Evolutionary conservation across 2,888 invertebrate species (phyloP).

Genomic region (Cheilosia impressa): DNA sequence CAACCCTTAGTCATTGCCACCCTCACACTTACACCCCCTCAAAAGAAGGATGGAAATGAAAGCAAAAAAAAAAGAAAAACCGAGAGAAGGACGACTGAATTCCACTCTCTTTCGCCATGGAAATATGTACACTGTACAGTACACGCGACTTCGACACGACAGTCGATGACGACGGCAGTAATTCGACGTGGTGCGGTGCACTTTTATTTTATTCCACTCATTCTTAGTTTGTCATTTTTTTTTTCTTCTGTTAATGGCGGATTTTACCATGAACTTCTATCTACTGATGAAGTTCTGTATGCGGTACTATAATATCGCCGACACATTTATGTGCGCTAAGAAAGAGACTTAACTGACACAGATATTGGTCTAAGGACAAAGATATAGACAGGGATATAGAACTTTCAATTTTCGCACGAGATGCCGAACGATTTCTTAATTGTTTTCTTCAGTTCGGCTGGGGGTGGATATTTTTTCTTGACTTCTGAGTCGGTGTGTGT

Average conservation of each 20-base stretch:
- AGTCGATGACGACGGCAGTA: conserved; percentile 28
- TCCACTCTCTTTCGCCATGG: conserved; percentile 29
- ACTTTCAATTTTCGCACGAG: conserved; percentile 73
- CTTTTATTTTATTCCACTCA: conserved; percentile 57
- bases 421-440: conserved; percentile 71
- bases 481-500: background rate
- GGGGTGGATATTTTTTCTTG: conserved; percentile 17
- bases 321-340: background rate
- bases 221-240: conserved; percentile 17
- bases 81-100: conserved; percentile 33
- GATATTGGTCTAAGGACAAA: conserved; percentile 25
- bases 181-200: conserved; percentile 54
- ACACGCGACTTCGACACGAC: conserved; percentile 27
- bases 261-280: conserved; percentile 72
- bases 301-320: conserved; percentile 8
- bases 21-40: background rate
- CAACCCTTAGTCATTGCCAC: conserved; percentile 55
- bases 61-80: background rate
- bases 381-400: conserved; percentile 4
- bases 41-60: background rate
- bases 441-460: conserved; percentile 67
- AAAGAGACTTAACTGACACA: conserved; percentile 59
- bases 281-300: conserved; percentile 65
- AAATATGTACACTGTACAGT: conserved; percentile 3
- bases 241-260: conserved; percentile 59